These are phyloP conservation scores for Mustela nigripes DNA, from an alignment of 2,113 vertebrate genomes.

Conservation along the genomic window DNA sequence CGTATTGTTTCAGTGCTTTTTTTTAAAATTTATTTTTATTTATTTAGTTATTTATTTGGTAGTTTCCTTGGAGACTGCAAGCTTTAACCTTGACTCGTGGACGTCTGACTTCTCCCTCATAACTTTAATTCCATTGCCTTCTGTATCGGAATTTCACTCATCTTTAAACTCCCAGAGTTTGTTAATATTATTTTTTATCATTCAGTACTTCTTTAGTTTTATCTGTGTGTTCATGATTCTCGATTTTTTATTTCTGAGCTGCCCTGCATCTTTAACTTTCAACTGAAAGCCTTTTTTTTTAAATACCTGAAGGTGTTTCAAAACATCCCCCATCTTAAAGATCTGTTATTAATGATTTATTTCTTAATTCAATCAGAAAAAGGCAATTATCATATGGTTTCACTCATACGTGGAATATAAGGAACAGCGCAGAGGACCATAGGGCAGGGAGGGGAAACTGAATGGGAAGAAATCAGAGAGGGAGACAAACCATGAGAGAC, in stretches of 20 bases:
- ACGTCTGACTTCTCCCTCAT: not conserved
- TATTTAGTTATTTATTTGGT: not conserved
- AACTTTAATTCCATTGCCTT: not conserved
- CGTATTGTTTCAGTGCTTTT: not conserved
- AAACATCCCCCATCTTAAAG: not conserved
- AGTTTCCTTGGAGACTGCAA: not conserved
- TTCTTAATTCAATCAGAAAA: not conserved
- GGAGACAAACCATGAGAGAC: too few relatives aligned
- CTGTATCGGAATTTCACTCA: not conserved
- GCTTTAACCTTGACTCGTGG: not conserved
- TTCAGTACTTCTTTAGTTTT: not conserved
- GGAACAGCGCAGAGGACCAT: too few relatives aligned
- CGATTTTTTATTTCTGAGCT: not conserved
- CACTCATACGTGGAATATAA: too few relatives aligned
- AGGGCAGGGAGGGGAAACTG: too few relatives aligned
- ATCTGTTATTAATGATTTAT: not conserved
- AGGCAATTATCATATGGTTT: too few relatives aligned
- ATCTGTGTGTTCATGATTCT: not conserved
- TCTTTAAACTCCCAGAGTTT: not conserved
- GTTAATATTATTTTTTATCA: not conserved
- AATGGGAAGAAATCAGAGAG: too few relatives aligned
- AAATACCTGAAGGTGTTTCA: not conserved
- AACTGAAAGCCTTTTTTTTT: not conserved
- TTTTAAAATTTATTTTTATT: too few relatives aligned
- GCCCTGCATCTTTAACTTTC: not conserved